Conservation (phyloP, 1,140 invertebrate species). For the Apolygus lucorum region DNA sequence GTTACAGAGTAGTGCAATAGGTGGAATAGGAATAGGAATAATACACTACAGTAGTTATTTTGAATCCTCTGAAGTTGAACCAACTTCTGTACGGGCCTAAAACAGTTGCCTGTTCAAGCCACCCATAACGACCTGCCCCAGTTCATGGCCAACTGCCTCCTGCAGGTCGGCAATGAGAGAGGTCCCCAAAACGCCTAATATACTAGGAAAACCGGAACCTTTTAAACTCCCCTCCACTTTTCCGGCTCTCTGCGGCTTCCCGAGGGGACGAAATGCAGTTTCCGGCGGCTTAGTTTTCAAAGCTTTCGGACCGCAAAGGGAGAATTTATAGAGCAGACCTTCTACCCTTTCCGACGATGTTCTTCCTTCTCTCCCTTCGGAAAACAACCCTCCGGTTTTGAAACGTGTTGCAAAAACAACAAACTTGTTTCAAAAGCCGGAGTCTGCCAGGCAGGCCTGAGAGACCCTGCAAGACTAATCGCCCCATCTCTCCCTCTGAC, state of each 20-base stretch:
- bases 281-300: background rate
- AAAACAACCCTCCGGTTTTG: background rate
- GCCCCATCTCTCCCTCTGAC: background rate
- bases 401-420: conserved; percentile 5
- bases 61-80: too few species aligned
- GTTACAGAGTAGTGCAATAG: too few species aligned
- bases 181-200: background rate
- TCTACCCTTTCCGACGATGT: too few species aligned
- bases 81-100: too few species aligned
- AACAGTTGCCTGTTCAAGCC: too few species aligned
- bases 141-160: too few species aligned
- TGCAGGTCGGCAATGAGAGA: too few species aligned
- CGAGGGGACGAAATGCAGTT: background rate
- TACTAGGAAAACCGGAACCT: background rate
- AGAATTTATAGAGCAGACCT: conserved; percentile 5
- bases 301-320: background rate
- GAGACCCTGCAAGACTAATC: conserved; percentile 5
- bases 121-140: too few species aligned
- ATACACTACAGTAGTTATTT: too few species aligned
- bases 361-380: background rate
- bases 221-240: background rate
- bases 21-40: too few species aligned
- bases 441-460: background rate
- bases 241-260: background rate
- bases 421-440: background rate